phyloP scores from a whole-genome alignment of 2,113 vertebrate species.

The Rhinoptilus africanus region DNA sequence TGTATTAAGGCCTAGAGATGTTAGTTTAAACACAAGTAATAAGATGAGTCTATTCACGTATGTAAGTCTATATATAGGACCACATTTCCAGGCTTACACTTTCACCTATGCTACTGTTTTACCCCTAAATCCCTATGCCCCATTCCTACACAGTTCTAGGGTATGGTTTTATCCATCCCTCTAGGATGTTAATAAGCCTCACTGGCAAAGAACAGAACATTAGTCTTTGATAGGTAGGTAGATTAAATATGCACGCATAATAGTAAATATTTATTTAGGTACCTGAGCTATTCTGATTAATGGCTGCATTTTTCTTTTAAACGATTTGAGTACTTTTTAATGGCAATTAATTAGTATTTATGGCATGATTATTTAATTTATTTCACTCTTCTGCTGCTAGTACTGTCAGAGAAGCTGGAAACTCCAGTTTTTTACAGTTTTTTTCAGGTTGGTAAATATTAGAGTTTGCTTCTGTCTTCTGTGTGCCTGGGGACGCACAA shows the following conservation, averaged over 20 bases:
- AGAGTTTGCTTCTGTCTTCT: slow-evolving; percentile 32
- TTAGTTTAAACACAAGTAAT: slow-evolving; percentile 27
- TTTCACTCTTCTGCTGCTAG: slow-evolving; percentile 47
- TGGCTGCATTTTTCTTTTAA: slow-evolving; percentile 68
- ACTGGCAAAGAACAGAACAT: slow-evolving; percentile 39
- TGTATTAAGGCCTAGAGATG: background rate
- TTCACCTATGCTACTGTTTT: background rate
- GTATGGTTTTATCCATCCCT: background rate
- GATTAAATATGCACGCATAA: slow-evolving; percentile 59
- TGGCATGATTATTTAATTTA: slow-evolving; percentile 66
- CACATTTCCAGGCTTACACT: background rate
- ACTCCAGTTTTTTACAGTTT: slow-evolving; percentile 21
- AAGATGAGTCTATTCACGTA: background rate
- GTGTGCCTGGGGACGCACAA: slow-evolving; percentile 49
- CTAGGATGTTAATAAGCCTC: slow-evolving; percentile 46
- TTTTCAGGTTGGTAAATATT: slow-evolving; percentile 45
- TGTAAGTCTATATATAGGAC: slow-evolving; percentile 10
- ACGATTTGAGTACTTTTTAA: slow-evolving; percentile 65
- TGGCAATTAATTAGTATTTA: slow-evolving; percentile 68
- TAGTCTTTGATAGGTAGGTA: slow-evolving; percentile 61
- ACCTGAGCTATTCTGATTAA: slow-evolving; percentile 67
- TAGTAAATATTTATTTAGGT: slow-evolving; percentile 71
- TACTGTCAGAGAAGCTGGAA: slow-evolving; percentile 28
- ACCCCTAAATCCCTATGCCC: background rate
- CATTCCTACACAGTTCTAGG: background rate